Percentiles rank a stretch among this genome's conserved stretches.
These are phyloP conservation scores for Lamprologus sp. DNA, from an alignment of 2,113 vertebrate genomes.

Conservation along the genomic window DNA sequence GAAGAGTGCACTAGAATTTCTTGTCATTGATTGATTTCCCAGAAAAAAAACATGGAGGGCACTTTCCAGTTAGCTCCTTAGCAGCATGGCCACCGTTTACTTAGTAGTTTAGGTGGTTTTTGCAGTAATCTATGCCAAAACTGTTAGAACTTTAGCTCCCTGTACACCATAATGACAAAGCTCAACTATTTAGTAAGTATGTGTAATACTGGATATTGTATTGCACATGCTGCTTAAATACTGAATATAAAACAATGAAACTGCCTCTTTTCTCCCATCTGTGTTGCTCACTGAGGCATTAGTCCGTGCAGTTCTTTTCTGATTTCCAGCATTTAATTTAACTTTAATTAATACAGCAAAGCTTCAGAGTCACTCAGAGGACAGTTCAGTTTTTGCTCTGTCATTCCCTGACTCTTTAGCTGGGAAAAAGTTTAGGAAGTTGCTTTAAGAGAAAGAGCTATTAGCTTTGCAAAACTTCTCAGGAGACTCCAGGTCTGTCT, in stretches of 20 bases:
- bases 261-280: not conserved
- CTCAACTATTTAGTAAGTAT: not conserved
- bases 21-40: not conserved
- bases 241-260: not conserved
- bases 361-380: slow-evolving; percentile 16
- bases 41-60: not conserved
- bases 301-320: not conserved
- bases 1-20: not conserved
- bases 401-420: not conserved
- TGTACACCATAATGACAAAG: not conserved
- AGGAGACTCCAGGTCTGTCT: not conserved
- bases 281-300: not conserved
- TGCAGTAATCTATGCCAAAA: not conserved
- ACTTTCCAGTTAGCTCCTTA: not conserved
- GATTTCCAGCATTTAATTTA: slow-evolving; percentile 20
- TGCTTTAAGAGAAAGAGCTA: not conserved
- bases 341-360: slow-evolving; percentile 31
- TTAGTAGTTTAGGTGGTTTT: not conserved
- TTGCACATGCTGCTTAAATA: not conserved
- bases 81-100: rapidly evolving
- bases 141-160: not conserved
- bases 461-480: not conserved
- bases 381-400: not conserved
- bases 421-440: not conserved
- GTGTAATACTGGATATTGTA: not conserved